Conservation (phyloP, 2,113 vertebrate genomes). For the Dicentrarchus labrax region DNA sequence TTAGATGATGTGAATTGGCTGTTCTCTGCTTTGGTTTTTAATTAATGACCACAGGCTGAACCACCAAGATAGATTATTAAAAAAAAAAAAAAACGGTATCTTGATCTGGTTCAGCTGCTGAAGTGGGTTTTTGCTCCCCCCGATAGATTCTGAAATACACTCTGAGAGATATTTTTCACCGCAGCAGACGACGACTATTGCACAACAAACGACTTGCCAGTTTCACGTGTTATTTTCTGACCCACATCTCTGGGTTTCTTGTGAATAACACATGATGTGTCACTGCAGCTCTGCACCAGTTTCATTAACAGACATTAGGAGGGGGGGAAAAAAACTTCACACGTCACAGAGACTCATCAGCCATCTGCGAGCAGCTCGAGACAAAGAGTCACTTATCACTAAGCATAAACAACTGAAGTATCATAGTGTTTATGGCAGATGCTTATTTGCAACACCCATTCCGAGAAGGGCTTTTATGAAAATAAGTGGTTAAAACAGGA, state of each 20-base stretch:
- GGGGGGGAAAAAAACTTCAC: background rate
- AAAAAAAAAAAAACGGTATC: background rate
- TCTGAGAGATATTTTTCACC: background rate
- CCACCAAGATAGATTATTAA: background rate
- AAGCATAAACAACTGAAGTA: no score
- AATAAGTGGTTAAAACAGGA: no score
- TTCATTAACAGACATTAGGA: constrained; percentile 7
- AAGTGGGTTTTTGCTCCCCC: background rate
- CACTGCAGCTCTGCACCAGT: constrained; percentile 5
- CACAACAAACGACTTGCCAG: background rate
- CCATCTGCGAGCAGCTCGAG: constrained; percentile 14
- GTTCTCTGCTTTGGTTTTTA: constrained; percentile 4
- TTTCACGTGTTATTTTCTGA: background rate
- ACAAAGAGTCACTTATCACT: background rate
- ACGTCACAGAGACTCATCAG: constrained; percentile 12
- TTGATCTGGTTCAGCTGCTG: constrained; percentile 1
- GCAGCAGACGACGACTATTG: background rate
- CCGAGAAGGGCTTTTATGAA: no score
- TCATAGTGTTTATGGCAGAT: no score
- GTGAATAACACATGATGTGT: constrained; percentile 32
- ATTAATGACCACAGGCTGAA: constrained; percentile 30
- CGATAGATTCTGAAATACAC: background rate
- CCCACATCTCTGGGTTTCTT: constrained; percentile 1
- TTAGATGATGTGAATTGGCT: background rate
- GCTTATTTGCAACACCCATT: no score